Evolutionary conservation across 2,113 vertebrate genomes (phyloP).

Genomic region (Platichthys stellatus): DNA sequence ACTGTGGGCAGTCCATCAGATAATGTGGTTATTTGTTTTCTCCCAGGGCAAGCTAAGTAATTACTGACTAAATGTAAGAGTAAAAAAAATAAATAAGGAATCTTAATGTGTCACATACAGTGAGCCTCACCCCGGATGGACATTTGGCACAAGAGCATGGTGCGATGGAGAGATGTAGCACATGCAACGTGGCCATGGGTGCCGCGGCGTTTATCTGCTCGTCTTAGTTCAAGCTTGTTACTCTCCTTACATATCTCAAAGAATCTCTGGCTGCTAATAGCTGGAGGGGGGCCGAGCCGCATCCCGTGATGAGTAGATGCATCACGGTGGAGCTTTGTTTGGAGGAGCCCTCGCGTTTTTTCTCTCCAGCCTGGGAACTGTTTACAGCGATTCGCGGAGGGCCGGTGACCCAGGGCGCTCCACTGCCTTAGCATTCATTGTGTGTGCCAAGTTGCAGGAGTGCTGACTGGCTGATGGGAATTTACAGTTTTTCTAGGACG

Average conservation of each 20-base stretch:
- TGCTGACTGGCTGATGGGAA: slow-evolving; percentile 74
- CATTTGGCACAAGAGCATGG: slow-evolving; percentile 30
- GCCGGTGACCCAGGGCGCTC: slow-evolving; percentile 49
- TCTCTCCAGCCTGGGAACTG: slow-evolving; percentile 26
- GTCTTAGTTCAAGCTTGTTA: slow-evolving; percentile 9
- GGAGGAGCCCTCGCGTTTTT: slow-evolving; percentile 38
- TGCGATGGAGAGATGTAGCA: slow-evolving; percentile 13
- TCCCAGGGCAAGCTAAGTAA: slow-evolving; percentile 77
- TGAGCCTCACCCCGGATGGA: slow-evolving; percentile 49
- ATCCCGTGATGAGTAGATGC: slow-evolving; percentile 31
- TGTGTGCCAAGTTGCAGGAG: slow-evolving; percentile 58
- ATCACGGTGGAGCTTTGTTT: slow-evolving; percentile 36
- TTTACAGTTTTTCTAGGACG: slow-evolving; percentile 55
- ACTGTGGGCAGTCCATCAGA: slow-evolving; percentile 81
- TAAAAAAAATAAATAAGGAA: slow-evolving; percentile 42
- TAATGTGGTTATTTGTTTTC: slow-evolving; percentile 80
- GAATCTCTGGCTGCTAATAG: slow-evolving; percentile 9
- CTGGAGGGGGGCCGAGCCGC: slow-evolving; percentile 26
- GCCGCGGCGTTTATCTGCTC: slow-evolving; percentile 23
- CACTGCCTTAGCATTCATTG: slow-evolving; percentile 57
- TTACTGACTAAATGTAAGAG: slow-evolving; percentile 77
- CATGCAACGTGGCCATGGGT: slow-evolving; percentile 8
- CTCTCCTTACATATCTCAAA: slow-evolving; percentile 41
- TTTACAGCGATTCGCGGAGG: slow-evolving; percentile 29
- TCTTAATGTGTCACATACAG: slow-evolving; percentile 64